Evolutionary conservation across 2,113 vertebrate species (phyloP).

Genomic region (Arvicanthis niloticus): DNA sequence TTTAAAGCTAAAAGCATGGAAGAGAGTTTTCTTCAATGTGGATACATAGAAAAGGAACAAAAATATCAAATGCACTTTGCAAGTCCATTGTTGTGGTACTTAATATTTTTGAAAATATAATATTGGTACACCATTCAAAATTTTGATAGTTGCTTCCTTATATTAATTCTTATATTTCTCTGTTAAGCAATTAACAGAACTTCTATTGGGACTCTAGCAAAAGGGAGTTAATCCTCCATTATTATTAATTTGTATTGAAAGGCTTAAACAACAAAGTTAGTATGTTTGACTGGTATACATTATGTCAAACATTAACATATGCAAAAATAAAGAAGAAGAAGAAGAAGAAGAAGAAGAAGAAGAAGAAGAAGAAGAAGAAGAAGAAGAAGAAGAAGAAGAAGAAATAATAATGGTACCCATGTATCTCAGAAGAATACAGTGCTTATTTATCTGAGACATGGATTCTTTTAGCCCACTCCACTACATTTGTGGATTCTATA

Average conservation of each 20-base stretch:
- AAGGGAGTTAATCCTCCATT: not conserved
- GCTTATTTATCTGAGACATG: not conserved
- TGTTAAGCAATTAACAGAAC: not conserved
- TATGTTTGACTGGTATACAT: no score
- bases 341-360: no score
- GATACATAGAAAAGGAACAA: not conserved
- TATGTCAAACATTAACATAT: not conserved
- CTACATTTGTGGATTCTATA: not conserved
- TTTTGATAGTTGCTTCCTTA: not conserved
- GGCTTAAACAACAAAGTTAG: not conserved
- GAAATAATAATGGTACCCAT: rapidly evolving
- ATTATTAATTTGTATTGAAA: not conserved
- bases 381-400: no score
- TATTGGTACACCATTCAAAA: not conserved
- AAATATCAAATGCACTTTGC: not conserved
- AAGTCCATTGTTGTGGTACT: not conserved
- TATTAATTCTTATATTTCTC: not conserved
- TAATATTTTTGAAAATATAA: not conserved
- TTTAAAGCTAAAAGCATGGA: not conserved
- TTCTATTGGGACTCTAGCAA: not conserved
- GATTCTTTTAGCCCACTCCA: not conserved
- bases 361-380: no score
- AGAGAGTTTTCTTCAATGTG: not conserved
- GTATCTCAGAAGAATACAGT: rapidly evolving
- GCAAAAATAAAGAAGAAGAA: not conserved